Conservation (phyloP, 1,140 invertebrate species). For the Heterodera carotae region DNA sequence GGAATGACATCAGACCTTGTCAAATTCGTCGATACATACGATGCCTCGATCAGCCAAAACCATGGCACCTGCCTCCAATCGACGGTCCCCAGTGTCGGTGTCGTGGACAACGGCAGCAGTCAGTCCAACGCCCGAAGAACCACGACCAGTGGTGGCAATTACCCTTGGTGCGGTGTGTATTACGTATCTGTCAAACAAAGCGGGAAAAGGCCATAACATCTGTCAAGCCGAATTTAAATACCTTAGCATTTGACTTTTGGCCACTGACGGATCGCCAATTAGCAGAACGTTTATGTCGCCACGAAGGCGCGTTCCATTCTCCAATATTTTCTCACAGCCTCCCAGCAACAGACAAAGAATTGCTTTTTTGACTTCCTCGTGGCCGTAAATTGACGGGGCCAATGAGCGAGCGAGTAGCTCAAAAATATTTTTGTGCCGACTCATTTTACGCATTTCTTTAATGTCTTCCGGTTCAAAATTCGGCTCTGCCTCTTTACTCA, state of each 20-base stretch:
- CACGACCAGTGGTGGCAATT: slow-evolving; percentile 92
- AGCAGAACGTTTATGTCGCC: slow-evolving; percentile 96
- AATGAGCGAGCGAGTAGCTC: slow-evolving; percentile 85
- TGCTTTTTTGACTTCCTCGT: slow-evolving; percentile 94
- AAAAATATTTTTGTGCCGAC: slow-evolving; percentile 74
- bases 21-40: slow-evolving; percentile 99
- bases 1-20: slow-evolving; percentile 72
- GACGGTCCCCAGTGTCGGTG: slow-evolving; percentile 80
- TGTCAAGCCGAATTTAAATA: slow-evolving; percentile 65
- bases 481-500: slow-evolving; percentile 84
- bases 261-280: slow-evolving; percentile 97
- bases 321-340: slow-evolving; percentile 89
- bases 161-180: slow-evolving; percentile 88
- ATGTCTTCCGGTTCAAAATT: slow-evolving; percentile 83
- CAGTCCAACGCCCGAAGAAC: slow-evolving; percentile 91
- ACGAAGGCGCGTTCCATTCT: slow-evolving; percentile 91
- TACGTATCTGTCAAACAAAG: slow-evolving; percentile 75
- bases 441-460: slow-evolving; percentile 77
- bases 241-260: slow-evolving; percentile 89
- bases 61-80: slow-evolving; percentile 97
- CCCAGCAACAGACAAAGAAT: slow-evolving; percentile 91
- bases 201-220: slow-evolving; percentile 62
- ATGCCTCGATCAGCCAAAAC: slow-evolving; percentile 96
- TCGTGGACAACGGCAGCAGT: slow-evolving; percentile 97
- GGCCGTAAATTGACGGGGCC: slow-evolving; percentile 96